phyloP scores from a whole-genome alignment of 2,888 invertebrate genomes.

The Drosophila subsilvestris region DNA sequence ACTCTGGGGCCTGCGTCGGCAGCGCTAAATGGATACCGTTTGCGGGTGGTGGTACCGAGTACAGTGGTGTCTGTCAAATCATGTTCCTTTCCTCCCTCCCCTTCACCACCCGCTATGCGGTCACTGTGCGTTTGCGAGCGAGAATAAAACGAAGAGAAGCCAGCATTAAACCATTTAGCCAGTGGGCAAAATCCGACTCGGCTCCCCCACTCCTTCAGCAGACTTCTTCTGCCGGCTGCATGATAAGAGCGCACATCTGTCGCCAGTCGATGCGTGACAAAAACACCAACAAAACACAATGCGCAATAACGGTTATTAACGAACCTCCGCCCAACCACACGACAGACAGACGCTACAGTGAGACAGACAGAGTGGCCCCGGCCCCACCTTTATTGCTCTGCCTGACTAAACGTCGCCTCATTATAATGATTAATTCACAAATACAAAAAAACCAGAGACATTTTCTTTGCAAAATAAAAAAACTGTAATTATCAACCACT shows the following conservation, averaged over 20 bases:
- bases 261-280: conserved; percentile 63
- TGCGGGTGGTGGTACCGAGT: background rate
- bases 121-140: background rate
- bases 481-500: conserved; percentile 69
- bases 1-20: conserved; percentile 1
- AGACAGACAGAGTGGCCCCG: background rate
- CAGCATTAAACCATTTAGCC: conserved; percentile 5
- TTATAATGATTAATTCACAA: conserved; percentile 71
- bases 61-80: background rate
- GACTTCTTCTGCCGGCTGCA: background rate
- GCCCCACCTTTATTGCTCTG: conserved; percentile 52
- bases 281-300: conserved; percentile 47
- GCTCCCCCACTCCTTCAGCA: background rate
- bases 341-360: conserved; percentile 23
- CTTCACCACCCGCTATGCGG: background rate
- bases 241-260: conserved; percentile 49
- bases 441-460: conserved; percentile 43
- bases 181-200: conserved; percentile 30
- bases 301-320: conserved; percentile 73
- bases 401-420: conserved; percentile 64
- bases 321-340: conserved; percentile 17
- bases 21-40: background rate
- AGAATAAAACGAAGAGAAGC: background rate
- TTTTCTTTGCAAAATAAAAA: conserved; percentile 47
- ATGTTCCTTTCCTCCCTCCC: background rate